A percentile compares a stretch with the other conserved stretches of the same genome.
These are phyloP conservation scores for Spodoptera littoralis DNA, from an alignment of 2,888 invertebrate species.

Conservation along the genomic window DNA sequence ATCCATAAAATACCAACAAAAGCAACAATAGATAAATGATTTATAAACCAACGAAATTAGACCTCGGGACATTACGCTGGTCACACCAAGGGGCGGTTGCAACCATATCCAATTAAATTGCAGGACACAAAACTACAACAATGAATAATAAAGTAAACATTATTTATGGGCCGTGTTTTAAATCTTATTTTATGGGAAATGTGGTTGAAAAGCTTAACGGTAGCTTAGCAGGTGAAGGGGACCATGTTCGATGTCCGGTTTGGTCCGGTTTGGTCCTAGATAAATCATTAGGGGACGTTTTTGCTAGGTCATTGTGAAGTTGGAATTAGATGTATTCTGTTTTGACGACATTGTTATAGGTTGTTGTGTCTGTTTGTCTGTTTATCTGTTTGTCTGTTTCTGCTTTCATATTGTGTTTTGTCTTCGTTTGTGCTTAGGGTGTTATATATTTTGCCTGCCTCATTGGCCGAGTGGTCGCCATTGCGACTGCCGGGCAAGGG, in stretches of 20 bases:
- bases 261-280: conserved; percentile 63
- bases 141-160: conserved; percentile 73
- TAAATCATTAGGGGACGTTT: conserved; percentile 53
- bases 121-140: conserved; percentile 67
- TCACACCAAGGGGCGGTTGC: conserved; percentile 64
- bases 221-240: conserved; percentile 76
- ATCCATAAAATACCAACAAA: conserved; percentile 34
- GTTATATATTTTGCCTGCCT: too few relatives aligned
- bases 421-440: too few relatives aligned
- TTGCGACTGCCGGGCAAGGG: too few relatives aligned
- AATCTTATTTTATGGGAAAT: conserved; percentile 89
- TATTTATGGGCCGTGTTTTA: conserved; percentile 78
- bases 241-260: conserved; percentile 58
- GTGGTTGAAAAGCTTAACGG: conserved; percentile 80
- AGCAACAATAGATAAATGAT: conserved; percentile 29
- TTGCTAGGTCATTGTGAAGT: conserved; percentile 57
- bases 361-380: conserved; percentile 4
- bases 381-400: neutral
- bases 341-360: conserved; percentile 25
- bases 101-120: conserved; percentile 79
- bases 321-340: conserved; percentile 37
- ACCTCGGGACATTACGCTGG: conserved; percentile 38
- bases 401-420: too few relatives aligned
- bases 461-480: too few relatives aligned
- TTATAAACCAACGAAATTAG: conserved; percentile 50